Conservation (phyloP, 2,888 invertebrate genomes). For the Timandra comae region DNA sequence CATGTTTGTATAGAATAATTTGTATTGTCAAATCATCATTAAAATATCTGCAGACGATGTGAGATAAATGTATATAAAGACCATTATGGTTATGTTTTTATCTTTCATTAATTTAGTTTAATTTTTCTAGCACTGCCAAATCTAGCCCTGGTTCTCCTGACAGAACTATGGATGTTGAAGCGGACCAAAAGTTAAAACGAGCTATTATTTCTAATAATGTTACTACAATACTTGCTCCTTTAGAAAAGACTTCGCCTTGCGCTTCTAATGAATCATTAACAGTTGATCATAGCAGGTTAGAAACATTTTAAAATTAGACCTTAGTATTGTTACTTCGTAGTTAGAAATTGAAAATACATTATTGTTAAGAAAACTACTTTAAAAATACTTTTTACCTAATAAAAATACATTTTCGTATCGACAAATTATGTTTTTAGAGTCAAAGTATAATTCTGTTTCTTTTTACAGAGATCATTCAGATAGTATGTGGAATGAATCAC, state of each 20-base stretch:
- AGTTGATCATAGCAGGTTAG: conserved; percentile 81
- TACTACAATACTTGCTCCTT: conserved; percentile 54
- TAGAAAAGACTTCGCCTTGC: conserved; percentile 81
- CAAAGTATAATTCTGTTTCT: too few relatives aligned
- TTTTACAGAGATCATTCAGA: conserved; percentile 85
- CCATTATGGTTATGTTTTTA: too few relatives aligned
- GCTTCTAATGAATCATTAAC: conserved; percentile 89
- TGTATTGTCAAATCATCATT: too few relatives aligned
- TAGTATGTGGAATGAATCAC: conserved; percentile 93
- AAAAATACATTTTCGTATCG: too few relatives aligned
- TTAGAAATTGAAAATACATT: too few relatives aligned
- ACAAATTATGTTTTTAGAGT: too few relatives aligned
- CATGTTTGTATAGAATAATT: too few relatives aligned
- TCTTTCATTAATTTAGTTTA: neutral
- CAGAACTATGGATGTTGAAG: conserved; percentile 33
- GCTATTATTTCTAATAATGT: conserved; percentile 46
- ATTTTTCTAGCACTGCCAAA: conserved; percentile 63
- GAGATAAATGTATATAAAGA: neutral
- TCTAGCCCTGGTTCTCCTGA: conserved; percentile 82
- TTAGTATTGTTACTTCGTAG: too few relatives aligned
- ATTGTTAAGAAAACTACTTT: conserved; percentile 3
- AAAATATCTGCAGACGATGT: too few relatives aligned
- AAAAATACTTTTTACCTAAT: neutral
- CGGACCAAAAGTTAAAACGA: conserved; percentile 48
- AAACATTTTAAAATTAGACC: too few relatives aligned